These are phyloP conservation scores for Arrhamphus sclerolepis DNA, from an alignment of 2,797 vertebrate genomes.

Conservation along the genomic window DNA sequence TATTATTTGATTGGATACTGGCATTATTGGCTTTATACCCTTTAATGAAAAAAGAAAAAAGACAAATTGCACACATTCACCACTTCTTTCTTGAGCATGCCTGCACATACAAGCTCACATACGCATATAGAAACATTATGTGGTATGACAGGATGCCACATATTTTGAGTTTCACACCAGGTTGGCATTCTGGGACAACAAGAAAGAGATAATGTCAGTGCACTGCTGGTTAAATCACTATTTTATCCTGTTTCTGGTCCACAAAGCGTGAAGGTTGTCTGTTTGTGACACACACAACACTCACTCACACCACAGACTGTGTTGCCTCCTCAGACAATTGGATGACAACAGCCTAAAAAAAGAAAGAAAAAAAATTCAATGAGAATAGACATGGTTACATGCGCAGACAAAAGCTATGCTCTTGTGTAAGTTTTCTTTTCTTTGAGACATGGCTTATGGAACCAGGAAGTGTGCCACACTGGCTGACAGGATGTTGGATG, in stretches of 20 bases:
- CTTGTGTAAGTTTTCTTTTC: slow-evolving; percentile 46
- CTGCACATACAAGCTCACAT: slow-evolving; percentile 2
- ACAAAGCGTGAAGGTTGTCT: slow-evolving; percentile 70
- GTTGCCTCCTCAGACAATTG: slow-evolving; percentile 52
- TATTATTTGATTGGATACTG: slow-evolving; percentile 13
- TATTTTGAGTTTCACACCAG: slow-evolving; percentile 69
- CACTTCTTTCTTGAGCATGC: slow-evolving; percentile 25
- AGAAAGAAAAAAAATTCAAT: slow-evolving; percentile 40
- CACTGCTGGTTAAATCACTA: slow-evolving; percentile 64
- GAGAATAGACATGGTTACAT: slow-evolving; percentile 41
- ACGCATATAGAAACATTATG: slow-evolving; percentile 39
- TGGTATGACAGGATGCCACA: slow-evolving; percentile 74
- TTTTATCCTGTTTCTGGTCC: slow-evolving; percentile 70
- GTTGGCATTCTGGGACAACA: slow-evolving; percentile 75
- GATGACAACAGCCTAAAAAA: slow-evolving; percentile 48
- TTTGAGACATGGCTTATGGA: slow-evolving; percentile 50
- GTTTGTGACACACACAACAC: slow-evolving; percentile 58
- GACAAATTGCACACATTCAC: slow-evolving; percentile 36
- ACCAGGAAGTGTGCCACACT: slow-evolving; percentile 72
- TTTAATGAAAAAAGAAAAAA: slow-evolving; percentile 45
- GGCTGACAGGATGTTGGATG: slow-evolving; percentile 68
- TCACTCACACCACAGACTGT: slow-evolving; percentile 30
- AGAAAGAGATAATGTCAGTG: slow-evolving; percentile 72
- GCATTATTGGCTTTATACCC: slow-evolving; percentile 40
- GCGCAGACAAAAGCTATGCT: slow-evolving; percentile 40